phyloP scores from a whole-genome alignment of 2,797 vertebrate genomes.

The Halcyon leucocephala region DNA sequence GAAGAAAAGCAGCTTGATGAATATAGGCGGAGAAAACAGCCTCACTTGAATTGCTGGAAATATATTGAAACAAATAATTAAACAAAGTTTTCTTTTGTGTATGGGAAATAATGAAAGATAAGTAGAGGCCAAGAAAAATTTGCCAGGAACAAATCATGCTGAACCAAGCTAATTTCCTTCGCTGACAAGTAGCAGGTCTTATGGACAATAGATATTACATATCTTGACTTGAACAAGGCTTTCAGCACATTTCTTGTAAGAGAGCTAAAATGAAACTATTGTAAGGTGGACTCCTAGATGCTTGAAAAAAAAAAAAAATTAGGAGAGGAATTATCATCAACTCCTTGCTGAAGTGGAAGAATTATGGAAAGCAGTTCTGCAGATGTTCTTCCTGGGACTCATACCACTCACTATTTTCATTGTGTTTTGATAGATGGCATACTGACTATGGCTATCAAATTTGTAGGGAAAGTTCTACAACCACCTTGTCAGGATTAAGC shows the following conservation, averaged over 20 bases:
- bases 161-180: constrained; percentile 24
- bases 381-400: not conserved
- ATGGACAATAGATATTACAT: constrained; percentile 13
- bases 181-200: constrained; percentile 20
- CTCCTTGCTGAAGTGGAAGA: not conserved
- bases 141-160: constrained; percentile 38
- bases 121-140: constrained; percentile 42
- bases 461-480: not conserved
- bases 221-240: constrained; percentile 14
- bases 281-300: not conserved
- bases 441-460: not conserved
- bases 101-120: constrained; percentile 33
- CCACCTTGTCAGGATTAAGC: not conserved
- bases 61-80: not conserved
- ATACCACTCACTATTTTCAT: not conserved
- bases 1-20: not conserved
- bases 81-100: constrained; percentile 39
- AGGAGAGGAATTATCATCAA: not conserved
- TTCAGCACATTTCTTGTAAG: not conserved
- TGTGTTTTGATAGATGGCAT: not conserved
- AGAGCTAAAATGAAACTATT: not conserved
- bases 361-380: not conserved
- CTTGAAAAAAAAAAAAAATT: not conserved
- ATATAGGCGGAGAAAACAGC: not conserved
- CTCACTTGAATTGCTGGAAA: not conserved